These are phyloP conservation scores for Tangachromis dhanisi DNA, from an alignment of 2,113 vertebrate species.

Conservation along the genomic window DNA sequence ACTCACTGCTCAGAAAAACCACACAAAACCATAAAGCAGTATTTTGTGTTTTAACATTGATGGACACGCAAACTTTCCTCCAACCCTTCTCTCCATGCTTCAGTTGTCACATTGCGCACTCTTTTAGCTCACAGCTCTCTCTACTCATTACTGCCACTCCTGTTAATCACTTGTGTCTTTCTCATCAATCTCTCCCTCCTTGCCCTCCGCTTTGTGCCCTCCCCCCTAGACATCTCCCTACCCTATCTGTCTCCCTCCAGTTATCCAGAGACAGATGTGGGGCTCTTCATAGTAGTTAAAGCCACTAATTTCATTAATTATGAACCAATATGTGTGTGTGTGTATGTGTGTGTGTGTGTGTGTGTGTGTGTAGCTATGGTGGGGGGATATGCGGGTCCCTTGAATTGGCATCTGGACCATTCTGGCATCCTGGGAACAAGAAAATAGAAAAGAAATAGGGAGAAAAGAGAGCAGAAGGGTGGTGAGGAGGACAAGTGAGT, in stretches of 20 bases:
- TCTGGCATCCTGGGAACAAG: constrained; percentile 13
- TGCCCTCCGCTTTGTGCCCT: background rate
- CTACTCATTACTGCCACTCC: constrained; percentile 30
- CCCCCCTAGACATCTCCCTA: background rate
- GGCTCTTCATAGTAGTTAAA: constrained; percentile 87
- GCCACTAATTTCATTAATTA: constrained; percentile 97
- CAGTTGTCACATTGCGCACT: background rate
- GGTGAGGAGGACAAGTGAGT: background rate
- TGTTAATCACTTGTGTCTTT: constrained; percentile 45
- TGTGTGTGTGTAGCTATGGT: constrained; percentile 55
- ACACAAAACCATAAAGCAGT: background rate
- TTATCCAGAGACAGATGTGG: constrained; percentile 53
- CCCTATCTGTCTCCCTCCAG: constrained; percentile 28
- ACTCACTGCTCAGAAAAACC: background rate
- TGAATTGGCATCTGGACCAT: constrained; percentile 88
- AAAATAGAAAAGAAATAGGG: background rate
- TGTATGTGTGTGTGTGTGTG: constrained; percentile 72
- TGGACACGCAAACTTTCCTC: background rate
- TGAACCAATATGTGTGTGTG: constrained; percentile 83
- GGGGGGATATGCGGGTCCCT: constrained; percentile 31
- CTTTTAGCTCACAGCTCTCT: background rate
- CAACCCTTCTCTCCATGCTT: background rate
- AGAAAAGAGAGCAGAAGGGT: background rate
- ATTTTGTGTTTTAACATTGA: background rate
- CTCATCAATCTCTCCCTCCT: constrained; percentile 38